Evolutionary conservation across 2,888 invertebrate species (phyloP), one percentile per base, ranked within the genome.

Genomic region (Cabera pusaria): DNA sequence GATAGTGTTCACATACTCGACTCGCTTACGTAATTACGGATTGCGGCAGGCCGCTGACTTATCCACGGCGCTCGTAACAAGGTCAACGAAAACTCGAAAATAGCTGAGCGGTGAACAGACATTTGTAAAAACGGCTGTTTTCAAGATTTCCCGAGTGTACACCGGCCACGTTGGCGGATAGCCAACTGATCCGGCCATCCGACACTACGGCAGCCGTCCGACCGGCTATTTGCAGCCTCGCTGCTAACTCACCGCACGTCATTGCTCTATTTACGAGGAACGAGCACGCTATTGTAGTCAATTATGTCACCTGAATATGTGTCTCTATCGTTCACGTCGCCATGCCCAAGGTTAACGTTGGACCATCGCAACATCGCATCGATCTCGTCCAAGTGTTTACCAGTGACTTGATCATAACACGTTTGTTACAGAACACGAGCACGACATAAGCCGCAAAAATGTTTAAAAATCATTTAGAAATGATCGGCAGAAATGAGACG

Each of bases 401-500:
- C n/a, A n/a, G n/a, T n/a, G n/a, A n/a, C n/a, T n/a, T n/a, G n/a
- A n/a, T n/a, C n/a, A n/a, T n/a, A n/a, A n/a, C n/a, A n/a, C 34
- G 58, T 72, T 79, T 71, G 64, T 87, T 86, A 38, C 89, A 94
- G 95, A 93, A 91, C 92, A 94, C 94, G 95, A 95, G 92, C 92
- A 91, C 90, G 87, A 90, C 92, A 91, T 90, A 91, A 91, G 83
- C 90, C 79, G 90, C 87, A 91, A 94, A 93, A 91, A 95, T 96
- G 94, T 95, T 96, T 91, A 96, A 94, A 91, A 95, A 90, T 89
- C 96, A 96, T 91, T 93, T 96, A 90, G 96, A 96, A 91, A 96
- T 96, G 95, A 96, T 96, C 84, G 95, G 96, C 90, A 94, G 96
- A 90, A 96, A 96, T 86, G 96, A 96, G 91, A 93, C 94, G 82